These are phyloP conservation scores for Agrotis exclamationis DNA, from an alignment of 2,888 invertebrate genomes.

Conservation along the genomic window DNA sequence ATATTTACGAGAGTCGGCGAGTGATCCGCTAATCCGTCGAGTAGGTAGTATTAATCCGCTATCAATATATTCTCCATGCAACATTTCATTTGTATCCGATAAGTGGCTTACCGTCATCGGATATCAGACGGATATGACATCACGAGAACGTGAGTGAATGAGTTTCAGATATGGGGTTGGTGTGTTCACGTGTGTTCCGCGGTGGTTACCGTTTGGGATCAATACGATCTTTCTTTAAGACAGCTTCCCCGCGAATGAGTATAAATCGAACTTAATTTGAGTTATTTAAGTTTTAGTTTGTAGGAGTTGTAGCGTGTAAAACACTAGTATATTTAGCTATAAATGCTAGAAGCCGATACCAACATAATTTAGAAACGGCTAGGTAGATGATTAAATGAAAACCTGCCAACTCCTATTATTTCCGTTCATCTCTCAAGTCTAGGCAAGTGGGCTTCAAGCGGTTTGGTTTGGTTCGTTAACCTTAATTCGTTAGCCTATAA, in stretches of 20 bases:
- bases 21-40: constrained; percentile 57
- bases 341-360: background rate
- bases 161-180: constrained; percentile 32
- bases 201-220: constrained; percentile 1
- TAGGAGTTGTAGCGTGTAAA: too few species aligned
- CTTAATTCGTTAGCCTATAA: background rate
- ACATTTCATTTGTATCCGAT: constrained; percentile 64
- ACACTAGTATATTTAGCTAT: too few species aligned
- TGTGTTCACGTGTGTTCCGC: background rate
- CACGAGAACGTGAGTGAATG: constrained; percentile 44
- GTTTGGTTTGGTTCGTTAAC: constrained; percentile 1
- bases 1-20: constrained; percentile 58
- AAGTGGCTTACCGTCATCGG: constrained; percentile 59
- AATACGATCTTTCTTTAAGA: constrained; percentile 2
- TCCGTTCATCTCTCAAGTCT: background rate
- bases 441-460: background rate
- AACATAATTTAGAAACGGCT: background rate
- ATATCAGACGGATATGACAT: constrained; percentile 60
- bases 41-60: constrained; percentile 61
- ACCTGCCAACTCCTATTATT: background rate
- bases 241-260: background rate
- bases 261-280: background rate
- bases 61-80: constrained; percentile 58
- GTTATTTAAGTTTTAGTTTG: background rate
- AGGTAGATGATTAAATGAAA: background rate